These are phyloP conservation scores for Helicoverpa zea DNA, from an alignment of 1,140 invertebrate genomes.

Conservation along the genomic window DNA sequence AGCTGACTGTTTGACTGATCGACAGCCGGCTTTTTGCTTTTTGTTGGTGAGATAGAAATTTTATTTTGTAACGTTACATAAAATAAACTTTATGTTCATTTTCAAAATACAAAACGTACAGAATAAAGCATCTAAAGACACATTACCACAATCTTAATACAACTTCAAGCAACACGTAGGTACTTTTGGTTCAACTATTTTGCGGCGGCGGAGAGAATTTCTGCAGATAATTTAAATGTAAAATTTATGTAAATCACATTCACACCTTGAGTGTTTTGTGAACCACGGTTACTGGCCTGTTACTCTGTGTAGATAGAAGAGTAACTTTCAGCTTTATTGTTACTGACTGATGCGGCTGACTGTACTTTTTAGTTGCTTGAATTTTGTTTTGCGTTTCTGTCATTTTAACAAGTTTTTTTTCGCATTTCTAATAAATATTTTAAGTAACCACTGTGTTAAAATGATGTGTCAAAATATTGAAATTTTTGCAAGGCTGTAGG, in stretches of 20 bases:
- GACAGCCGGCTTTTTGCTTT: neutral
- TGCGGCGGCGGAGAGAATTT: constrained; percentile 13
- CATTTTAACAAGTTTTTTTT: no score
- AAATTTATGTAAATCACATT: constrained; percentile 52
- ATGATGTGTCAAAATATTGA: no score
- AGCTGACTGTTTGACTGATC: neutral
- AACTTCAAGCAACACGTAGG: constrained; percentile 24
- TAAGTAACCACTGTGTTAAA: no score
- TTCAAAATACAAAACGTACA: no score
- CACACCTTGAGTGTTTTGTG: constrained; percentile 52
- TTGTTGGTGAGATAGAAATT: constrained; percentile 6
- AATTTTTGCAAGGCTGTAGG: no score
- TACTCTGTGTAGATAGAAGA: neutral
- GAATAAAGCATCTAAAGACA: neutral
- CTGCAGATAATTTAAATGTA: constrained; percentile 46
- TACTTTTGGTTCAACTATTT: constrained; percentile 12
- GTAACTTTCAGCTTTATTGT: neutral
- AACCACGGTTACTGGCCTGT: constrained; percentile 12
- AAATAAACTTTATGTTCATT: neutral
- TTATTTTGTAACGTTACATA: neutral
- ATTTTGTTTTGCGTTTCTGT: no score
- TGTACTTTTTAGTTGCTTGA: no score
- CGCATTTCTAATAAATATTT: no score
- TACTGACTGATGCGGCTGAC: neutral
- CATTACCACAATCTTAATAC: neutral